Evolutionary conservation across 2,797 vertebrate genomes (phyloP).

Genomic region (Myotis findleyi): DNA sequence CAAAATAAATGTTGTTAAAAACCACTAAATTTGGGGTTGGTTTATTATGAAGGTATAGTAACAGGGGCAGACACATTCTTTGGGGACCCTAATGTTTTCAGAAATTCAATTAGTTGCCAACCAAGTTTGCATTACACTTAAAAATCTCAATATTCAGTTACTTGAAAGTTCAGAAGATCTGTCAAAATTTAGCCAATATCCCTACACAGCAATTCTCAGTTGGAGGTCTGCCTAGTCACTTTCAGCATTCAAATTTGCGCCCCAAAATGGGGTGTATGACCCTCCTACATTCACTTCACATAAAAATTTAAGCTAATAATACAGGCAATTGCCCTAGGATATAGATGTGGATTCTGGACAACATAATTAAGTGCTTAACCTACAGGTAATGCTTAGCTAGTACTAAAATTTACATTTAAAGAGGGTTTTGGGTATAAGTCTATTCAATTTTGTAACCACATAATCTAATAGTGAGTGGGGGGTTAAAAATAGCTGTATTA

Average conservation of each 20-base stretch:
- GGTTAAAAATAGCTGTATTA: background rate
- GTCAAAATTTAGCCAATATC: background rate
- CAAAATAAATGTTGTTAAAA: background rate
- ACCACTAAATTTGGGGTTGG: background rate
- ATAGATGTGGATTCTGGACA: background rate
- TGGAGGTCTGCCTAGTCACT: background rate
- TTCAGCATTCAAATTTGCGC: background rate
- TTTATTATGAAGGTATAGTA: background rate
- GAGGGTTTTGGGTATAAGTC: background rate
- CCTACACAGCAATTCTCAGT: background rate
- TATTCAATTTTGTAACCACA: background rate
- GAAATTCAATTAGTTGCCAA: background rate
- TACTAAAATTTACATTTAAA: background rate
- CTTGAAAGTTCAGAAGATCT: background rate
- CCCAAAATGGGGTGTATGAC: background rate
- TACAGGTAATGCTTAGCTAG: background rate
- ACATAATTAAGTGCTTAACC: background rate
- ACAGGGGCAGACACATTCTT: background rate
- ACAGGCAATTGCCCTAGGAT: background rate
- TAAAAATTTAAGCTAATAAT: background rate
- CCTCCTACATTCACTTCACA: background rate
- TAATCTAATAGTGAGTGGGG: background rate
- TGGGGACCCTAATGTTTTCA: background rate
- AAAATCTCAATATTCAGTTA: background rate
- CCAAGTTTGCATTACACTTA: conserved; percentile 7